Percentiles rank a stretch among this genome's conserved stretches.
Conservation (phyloP, 2,888 invertebrate genomes). For the Uloborus plumipes region DNA sequence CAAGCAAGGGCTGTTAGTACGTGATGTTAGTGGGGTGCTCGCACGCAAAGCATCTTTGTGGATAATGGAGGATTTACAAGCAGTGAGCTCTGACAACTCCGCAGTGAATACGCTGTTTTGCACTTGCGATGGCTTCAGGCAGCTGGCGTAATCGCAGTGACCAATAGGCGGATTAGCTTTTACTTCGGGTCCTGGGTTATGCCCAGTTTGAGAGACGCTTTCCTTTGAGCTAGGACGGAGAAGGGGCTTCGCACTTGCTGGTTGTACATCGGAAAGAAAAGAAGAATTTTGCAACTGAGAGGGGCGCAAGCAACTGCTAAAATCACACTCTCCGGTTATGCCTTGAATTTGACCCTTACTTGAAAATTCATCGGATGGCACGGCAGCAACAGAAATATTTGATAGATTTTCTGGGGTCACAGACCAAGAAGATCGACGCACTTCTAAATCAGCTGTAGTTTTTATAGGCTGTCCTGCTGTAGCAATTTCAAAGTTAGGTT, state of each 20-base stretch:
- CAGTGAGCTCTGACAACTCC: slow-evolving; percentile 41
- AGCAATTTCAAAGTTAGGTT: not conserved
- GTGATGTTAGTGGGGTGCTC: slow-evolving; percentile 29
- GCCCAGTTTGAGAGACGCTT: no score
- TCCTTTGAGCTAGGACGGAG: no score
- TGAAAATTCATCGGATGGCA: not conserved
- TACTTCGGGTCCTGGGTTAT: not conserved
- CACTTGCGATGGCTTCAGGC: slow-evolving; percentile 48
- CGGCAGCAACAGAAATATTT: not conserved
- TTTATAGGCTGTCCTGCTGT: not conserved
- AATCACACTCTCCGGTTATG: slow-evolving; percentile 19
- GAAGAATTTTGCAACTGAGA: slow-evolving; percentile 49
- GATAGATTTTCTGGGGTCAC: not conserved
- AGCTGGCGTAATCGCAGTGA: slow-evolving; percentile 44
- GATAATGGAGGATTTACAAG: slow-evolving; percentile 12
- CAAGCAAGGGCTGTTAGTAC: slow-evolving; percentile 14
- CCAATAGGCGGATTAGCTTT: slow-evolving; percentile 7
- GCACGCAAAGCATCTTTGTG: slow-evolving; percentile 6
- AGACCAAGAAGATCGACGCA: slow-evolving; percentile 20
- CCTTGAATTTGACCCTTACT: not conserved
- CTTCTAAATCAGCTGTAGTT: not conserved
- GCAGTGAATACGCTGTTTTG: slow-evolving; percentile 49
- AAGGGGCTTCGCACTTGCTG: not conserved
- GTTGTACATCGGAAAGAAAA: slow-evolving; percentile 34
- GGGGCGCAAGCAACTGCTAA: slow-evolving; percentile 43